A percentile compares a stretch with the other conserved stretches of the same genome.
phyloP scores from a whole-genome alignment of 2,888 invertebrate genomes.

The Nomada fucata region DNA sequence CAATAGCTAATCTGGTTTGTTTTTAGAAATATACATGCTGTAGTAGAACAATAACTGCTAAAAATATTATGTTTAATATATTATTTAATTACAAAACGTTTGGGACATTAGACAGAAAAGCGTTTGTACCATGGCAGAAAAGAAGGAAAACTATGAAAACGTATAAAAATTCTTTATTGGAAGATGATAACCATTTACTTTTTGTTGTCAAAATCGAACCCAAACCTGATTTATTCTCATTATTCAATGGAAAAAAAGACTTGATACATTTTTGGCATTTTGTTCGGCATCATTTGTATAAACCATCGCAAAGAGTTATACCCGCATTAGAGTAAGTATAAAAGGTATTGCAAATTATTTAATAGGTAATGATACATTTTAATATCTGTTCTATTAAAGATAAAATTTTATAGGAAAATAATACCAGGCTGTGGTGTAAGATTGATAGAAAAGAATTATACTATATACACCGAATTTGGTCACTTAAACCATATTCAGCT shows the following conservation, averaged over 20 bases:
- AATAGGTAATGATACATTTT: background rate
- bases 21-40: slow-evolving; percentile 39
- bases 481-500: slow-evolving; percentile 88
- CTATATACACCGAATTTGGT: slow-evolving; percentile 90
- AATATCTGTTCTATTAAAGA: background rate
- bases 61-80: slow-evolving; percentile 87
- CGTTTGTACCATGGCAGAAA: slow-evolving; percentile 89
- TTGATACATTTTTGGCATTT: slow-evolving; percentile 89
- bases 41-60: accelerated
- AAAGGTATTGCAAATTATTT: background rate
- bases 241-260: slow-evolving; percentile 83
- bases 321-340: slow-evolving; percentile 90
- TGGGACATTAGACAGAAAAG: slow-evolving; percentile 84
- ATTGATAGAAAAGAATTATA: slow-evolving; percentile 87
- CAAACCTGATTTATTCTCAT: slow-evolving; percentile 85
- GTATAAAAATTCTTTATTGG: accelerated
- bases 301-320: slow-evolving; percentile 87
- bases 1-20: slow-evolving; percentile 17
- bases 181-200: slow-evolving; percentile 74
- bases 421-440: slow-evolving; percentile 90
- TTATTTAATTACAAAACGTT: slow-evolving; percentile 88
- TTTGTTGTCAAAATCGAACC: slow-evolving; percentile 89
- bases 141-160: slow-evolving; percentile 69
- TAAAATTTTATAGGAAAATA: slow-evolving; percentile 86
- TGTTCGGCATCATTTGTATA: slow-evolving; percentile 87